Base-by-base conservation (phyloP, 2,888 invertebrate genomes). In the Copidosoma aretas region DNA sequence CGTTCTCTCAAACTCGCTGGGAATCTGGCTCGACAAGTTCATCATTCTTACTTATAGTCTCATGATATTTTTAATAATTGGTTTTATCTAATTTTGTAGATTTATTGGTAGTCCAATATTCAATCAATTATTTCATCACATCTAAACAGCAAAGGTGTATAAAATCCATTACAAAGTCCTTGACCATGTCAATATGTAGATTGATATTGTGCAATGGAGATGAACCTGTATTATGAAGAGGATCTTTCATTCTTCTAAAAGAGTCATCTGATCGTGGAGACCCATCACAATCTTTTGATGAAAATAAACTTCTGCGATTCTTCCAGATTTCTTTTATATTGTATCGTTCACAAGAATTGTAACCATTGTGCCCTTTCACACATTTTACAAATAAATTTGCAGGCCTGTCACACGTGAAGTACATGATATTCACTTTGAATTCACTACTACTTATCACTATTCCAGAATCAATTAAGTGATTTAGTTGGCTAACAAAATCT, bases 141-240 rank as follows among this genome's bases (percentile, higher is more conserved):
- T 54, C 67, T 41, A 25, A 10, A 32, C 54, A 61, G 12, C 24
- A n/a, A 14, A 72, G 15, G 19, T 71, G 71, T 64, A 71, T 71
- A 21, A 69, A 71, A 54, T 72, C 70, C 21, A 70, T 43, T 2
- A 70, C 60, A 32, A 72, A 72, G 39, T 24, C 10, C 8, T 43
- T 25, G 12, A 68, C 17, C 52, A 70, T 25, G 56, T 72, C 67
- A 32, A 72, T 52, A 14, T 19, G 2, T 17, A 41, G n/a, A n/a
- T n/a, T n/a, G n/a, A n/a, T n/a, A 57, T 39, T 62, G 52, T 41
- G 71, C 52, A 53, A 1, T 14, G 52, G 52, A 49, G 49, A 49
- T 49, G 3, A 2, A 19, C 49, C 52, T n/a, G 8, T 21, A 12
- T 52, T 8, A 52, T 52, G 52, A 1, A n/a, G 19, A 52, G 52